Evolutionary conservation across 2,888 invertebrate genomes (phyloP), one percentile per base, ranked within the genome.

Genomic region (Pilophorus perplexus): DNA sequence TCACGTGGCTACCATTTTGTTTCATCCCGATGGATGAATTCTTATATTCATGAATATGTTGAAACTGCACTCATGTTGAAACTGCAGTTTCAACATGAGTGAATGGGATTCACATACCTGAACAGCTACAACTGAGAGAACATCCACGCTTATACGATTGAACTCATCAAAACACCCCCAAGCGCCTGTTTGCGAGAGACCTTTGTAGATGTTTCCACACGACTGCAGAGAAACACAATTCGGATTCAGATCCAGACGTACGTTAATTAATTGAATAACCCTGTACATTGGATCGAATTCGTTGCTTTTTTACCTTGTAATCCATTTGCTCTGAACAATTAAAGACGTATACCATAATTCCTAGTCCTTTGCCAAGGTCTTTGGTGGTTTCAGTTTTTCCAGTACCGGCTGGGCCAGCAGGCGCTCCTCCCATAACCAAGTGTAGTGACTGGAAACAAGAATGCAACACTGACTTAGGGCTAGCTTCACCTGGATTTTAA

Each of bases 141-240:
- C 96, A 79, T 96, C 95, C 1, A 96, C 90, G 0, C 94, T 89
- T 74, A 96, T 96, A 66, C 95, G 83, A 78, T 96, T 96, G 78
- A 96, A 96, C 77, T 96, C 95, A 75, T 96, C 95, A 77, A 96
- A 96, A 76, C 96, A 96, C 28, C 95, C 95, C 95, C 95, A 95
- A 8, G 93, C 91, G 0, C 95, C 95, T 16, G 94, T 93, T 80
- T 96, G 95, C 1, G 92, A 87, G 60, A 96, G 79, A n/a, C 93
- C 95, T 80, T 95, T 95, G 79, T 93, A 95, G 78, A 95, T 95
- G 76, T 92, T 93, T 23, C 92, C 95, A 72, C 93, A 89, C 1
- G 93, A 93, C 80, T 83, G 68, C 12, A 8, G 33, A 33, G 33
- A 33, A 33, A 33, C 6, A 8, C 6, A 33, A 12, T 8, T 6